A percentile compares a stretch with the other conserved stretches of the same genome.
Evolutionary conservation across 2,113 vertebrate genomes (phyloP).

Genomic region (Irena cyanogastra): DNA sequence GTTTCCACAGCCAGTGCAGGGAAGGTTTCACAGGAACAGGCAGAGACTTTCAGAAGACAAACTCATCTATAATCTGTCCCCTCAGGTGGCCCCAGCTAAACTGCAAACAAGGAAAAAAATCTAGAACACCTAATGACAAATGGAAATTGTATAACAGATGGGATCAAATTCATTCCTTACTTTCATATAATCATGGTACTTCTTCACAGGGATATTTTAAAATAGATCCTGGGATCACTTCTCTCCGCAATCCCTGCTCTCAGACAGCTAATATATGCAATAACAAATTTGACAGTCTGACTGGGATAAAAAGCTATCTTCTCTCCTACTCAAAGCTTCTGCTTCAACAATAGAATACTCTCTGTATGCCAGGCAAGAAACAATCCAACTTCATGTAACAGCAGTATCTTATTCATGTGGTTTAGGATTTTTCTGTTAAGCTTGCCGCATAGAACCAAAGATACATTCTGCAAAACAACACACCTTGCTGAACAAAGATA

Average conservation of each 20-base stretch:
- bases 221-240: background rate
- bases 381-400: background rate
- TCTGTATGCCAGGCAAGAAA: background rate
- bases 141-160: background rate
- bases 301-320: background rate
- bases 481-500: background rate
- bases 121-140: slow-evolving; percentile 16
- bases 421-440: background rate
- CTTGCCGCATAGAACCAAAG: background rate
- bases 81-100: slow-evolving; percentile 12
- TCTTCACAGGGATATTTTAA: background rate
- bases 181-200: background rate
- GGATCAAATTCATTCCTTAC: background rate
- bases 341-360: background rate
- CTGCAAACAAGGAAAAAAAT: slow-evolving; percentile 24
- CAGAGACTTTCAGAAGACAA: background rate
- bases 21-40: background rate
- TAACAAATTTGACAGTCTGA: background rate
- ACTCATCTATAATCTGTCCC: background rate
- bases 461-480: background rate
- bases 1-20: background rate
- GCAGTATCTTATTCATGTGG: background rate
- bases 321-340: background rate
- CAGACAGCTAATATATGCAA: background rate
- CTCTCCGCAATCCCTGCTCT: background rate